Base-by-base conservation (phyloP, 2,797 vertebrate genomes). In the Eospalax fontanierii region DNA sequence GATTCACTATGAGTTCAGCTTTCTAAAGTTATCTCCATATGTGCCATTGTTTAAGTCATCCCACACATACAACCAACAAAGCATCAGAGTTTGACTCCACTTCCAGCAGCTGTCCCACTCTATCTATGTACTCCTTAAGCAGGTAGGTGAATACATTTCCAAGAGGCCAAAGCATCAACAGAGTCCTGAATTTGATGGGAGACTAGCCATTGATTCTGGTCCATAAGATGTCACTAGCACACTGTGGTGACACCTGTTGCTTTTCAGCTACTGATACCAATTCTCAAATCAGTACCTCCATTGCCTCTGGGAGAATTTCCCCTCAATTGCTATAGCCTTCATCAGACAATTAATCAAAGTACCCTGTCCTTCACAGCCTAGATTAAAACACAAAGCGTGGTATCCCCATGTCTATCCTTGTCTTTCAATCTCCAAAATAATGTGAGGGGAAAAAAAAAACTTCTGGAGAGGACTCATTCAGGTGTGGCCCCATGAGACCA, bases 151-250 rank as follows among this genome's bases (percentile, higher is more conserved):
- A 54, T 12, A 54, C 50, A 54, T 54, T 54, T 54, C 50, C 8
- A 54, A 54, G 50, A 54, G 46, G 50, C 50, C 14, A 7, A 54
- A 14, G 50, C 14, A 12, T 54, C 12, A 54, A 54, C 50, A 54
- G 50, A 9, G 12, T 14, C 50, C 50, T 54, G 50, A 12, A 54
- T 54, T 54, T 9, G 50, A 15, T 54, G 12, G 50, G 50, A 54
- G 50, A 54, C 50, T 0, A 80, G 59, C 54, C 6, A 4, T 57
- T 3, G 38, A 33, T 40, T 74, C 71, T n/a, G 54, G 93, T 86
- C 91, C 91, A 95, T 89, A 88, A 90, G 91, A 82, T 74, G 90
- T 94, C 92, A 95, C 94, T 81, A 73, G 88, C 22, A 88, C 73
- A 93, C 30, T 70, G 21, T 22, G 28, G 66, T 68, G 33, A 57